A percentile compares a stretch with the other conserved stretches of the same genome.
Conservation (phyloP, 2,888 invertebrate genomes). For the Tenthredo livida region DNA sequence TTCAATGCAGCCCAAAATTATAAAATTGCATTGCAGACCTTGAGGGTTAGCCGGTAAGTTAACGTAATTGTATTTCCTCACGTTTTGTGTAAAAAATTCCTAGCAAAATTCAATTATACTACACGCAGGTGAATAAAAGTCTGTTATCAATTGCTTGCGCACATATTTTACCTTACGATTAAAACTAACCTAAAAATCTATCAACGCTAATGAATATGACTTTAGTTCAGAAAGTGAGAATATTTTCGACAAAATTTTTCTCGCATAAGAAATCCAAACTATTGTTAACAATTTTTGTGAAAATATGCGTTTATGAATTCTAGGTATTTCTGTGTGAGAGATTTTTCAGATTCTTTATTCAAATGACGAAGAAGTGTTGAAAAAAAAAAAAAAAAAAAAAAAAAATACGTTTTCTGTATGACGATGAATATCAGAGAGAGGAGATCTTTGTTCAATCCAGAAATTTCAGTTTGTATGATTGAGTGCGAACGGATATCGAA, state of each 20-base stretch:
- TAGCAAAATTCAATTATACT: too few relatives aligned
- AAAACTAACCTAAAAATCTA: conserved; percentile 1
- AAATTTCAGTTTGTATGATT: too few relatives aligned
- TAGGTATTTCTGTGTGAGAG: not conserved
- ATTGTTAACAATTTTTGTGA: not conserved
- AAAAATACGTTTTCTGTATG: not conserved
- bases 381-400: not conserved
- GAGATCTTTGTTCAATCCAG: not conserved
- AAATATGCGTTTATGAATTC: not conserved
- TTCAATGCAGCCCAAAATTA: conserved; percentile 27
- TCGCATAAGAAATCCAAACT: not conserved
- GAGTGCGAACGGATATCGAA: too few relatives aligned
- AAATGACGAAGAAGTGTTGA: not conserved
- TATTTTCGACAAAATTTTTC: not conserved
- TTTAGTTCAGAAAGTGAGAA: not conserved
- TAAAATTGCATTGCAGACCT: conserved; percentile 36
- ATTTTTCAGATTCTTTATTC: not conserved
- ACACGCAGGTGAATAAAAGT: not conserved
- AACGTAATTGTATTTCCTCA: not conserved
- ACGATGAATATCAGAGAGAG: not conserved
- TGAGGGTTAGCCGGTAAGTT: not conserved
- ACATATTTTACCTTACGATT: not conserved
- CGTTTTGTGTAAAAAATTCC: not conserved
- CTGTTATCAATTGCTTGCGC: not conserved
- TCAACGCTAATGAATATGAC: not conserved